Evolutionary conservation across 2,113 vertebrate species (phyloP).

Genomic region (Grammomys surdaster): DNA sequence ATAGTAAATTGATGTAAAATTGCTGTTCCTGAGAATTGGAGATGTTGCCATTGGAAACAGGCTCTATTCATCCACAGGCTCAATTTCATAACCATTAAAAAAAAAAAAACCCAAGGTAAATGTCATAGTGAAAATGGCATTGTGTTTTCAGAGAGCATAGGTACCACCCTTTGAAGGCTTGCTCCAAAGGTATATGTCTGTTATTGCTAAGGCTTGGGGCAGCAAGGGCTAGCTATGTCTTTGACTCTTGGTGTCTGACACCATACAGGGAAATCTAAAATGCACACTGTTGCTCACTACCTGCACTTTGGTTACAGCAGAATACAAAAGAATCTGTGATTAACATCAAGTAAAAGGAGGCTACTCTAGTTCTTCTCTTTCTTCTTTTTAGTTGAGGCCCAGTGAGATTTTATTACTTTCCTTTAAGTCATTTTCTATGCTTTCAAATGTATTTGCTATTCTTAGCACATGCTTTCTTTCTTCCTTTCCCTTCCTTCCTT

Average conservation of each 20-base stretch:
- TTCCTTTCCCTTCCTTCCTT: too few species aligned
- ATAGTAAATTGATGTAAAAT: slow-evolving; percentile 84
- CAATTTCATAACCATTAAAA: slow-evolving; percentile 79
- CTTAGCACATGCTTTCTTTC: neutral
- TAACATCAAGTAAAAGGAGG: neutral
- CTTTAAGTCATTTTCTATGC: slow-evolving; percentile 3
- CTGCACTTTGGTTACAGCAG: neutral
- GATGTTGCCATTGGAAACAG: slow-evolving; percentile 88
- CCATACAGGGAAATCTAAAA: neutral
- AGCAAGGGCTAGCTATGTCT: neutral
- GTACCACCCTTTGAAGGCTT: neutral
- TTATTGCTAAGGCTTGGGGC: neutral
- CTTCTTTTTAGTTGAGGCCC: neutral
- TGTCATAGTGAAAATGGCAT: slow-evolving; percentile 72
- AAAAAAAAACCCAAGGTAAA: slow-evolving; percentile 72
- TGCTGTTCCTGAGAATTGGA: slow-evolving; percentile 84
- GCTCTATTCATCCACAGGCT: slow-evolving; percentile 81
- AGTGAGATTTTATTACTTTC: slow-evolving; percentile 16
- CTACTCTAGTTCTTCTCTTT: neutral
- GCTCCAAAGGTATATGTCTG: neutral
- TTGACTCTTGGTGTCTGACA: too few species aligned
- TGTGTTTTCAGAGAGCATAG: slow-evolving; percentile 61
- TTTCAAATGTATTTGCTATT: slow-evolving; percentile 18
- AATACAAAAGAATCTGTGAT: neutral
- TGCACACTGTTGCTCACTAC: neutral